Percentiles rank a stretch among this genome's conserved stretches.
Conservation (phyloP, 1,140 invertebrate species). For the Drosophila pachea region DNA sequence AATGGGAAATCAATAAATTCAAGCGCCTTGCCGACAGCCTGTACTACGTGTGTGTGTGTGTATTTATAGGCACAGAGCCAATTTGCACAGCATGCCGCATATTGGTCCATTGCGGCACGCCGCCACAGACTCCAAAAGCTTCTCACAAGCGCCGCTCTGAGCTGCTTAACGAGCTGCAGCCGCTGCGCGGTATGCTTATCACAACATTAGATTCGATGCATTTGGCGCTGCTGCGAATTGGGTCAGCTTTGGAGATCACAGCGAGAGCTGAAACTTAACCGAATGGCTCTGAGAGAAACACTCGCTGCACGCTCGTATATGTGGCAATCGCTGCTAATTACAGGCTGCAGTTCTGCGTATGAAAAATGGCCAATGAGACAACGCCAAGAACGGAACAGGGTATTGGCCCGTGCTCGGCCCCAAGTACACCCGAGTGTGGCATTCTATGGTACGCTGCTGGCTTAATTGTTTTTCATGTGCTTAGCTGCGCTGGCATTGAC, state of each 20-base stretch:
- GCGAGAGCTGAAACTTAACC: background rate
- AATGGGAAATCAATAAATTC: conserved; percentile 49
- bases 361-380: conserved; percentile 29
- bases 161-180: conserved; percentile 37
- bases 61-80: conserved; percentile 43
- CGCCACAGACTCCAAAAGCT: conserved; percentile 34
- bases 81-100: conserved; percentile 68
- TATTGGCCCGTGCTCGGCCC: conserved; percentile 32
- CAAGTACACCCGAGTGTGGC: conserved; percentile 33
- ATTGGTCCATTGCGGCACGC: conserved; percentile 39
- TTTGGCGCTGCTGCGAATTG: conserved; percentile 38
- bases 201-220: conserved; percentile 36
- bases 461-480: conserved; percentile 55
- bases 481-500: conserved; percentile 63
- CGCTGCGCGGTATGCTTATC: conserved; percentile 30
- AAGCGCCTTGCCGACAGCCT: conserved; percentile 48
- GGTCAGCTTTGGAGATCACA: conserved; percentile 26
- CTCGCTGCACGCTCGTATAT: conserved; percentile 41
- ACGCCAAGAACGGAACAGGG: conserved; percentile 38
- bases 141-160: conserved; percentile 7
- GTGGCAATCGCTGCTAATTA: conserved; percentile 38
- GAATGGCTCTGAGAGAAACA: background rate
- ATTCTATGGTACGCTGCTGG: conserved; percentile 19
- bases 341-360: conserved; percentile 32
- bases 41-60: conserved; percentile 10